A percentile compares a stretch with the other conserved stretches of the same genome.
Conservation (phyloP, 2,888 invertebrate genomes). For the Zygogramma bicolorata region DNA sequence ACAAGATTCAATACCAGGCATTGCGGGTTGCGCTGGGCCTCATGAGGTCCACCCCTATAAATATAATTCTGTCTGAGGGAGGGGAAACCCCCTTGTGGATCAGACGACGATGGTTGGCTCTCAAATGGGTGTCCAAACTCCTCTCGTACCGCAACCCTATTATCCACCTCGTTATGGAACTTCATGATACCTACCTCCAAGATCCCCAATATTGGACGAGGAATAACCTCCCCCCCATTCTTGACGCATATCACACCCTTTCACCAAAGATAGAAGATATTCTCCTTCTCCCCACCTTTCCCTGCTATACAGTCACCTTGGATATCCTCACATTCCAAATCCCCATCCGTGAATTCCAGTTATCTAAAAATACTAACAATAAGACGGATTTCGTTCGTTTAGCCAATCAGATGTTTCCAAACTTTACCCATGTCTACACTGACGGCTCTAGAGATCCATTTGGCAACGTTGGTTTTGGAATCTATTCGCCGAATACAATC, state of each 20-base stretch:
- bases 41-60: not conserved
- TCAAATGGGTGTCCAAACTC: not conserved
- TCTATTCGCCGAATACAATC: not conserved
- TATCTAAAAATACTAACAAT: not conserved
- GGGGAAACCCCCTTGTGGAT: not conserved
- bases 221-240: not conserved
- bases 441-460: not conserved
- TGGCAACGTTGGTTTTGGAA: not conserved
- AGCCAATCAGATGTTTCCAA: not conserved
- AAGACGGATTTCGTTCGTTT: not conserved
- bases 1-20: conserved; percentile 4
- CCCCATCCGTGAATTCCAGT: not conserved
- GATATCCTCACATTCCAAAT: not conserved
- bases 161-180: not conserved
- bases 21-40: not conserved
- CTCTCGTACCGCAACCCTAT: not conserved
- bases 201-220: not conserved
- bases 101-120: not conserved
- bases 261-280: not conserved
- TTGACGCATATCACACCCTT: not conserved
- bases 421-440: not conserved
- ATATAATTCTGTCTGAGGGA: not conserved
- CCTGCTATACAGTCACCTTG: not conserved
- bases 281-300: not conserved
- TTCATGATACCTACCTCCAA: not conserved